Evolutionary conservation across 2,797 vertebrate genomes (phyloP).

Genomic region (Sebastes melanostomus): DNA sequence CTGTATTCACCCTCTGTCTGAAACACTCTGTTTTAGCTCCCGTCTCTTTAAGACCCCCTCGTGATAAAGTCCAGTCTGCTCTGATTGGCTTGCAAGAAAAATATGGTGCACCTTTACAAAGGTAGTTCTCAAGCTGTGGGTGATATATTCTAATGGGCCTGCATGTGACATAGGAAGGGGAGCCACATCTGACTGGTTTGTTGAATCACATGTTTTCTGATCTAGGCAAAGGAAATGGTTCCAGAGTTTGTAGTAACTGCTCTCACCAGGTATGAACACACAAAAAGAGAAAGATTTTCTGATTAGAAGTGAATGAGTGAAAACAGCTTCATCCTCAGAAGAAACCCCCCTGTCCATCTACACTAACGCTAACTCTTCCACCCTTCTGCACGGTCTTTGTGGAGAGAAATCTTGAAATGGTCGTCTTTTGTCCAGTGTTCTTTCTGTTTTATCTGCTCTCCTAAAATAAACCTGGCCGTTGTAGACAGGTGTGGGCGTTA

Average conservation of each 20-base stretch:
- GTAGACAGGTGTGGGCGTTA: slow-evolving; percentile 12
- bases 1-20: too few relatives aligned
- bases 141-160: too few relatives aligned
- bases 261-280: slow-evolving; percentile 1
- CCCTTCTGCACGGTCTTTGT: slow-evolving; percentile 4
- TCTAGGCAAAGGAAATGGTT: not conserved
- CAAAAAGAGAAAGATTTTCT: not conserved
- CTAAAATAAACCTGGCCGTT: slow-evolving; percentile 31
- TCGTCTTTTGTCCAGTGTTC: slow-evolving; percentile 9
- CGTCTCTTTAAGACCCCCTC: too few relatives aligned
- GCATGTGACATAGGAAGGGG: too few relatives aligned
- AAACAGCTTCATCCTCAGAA: slow-evolving; percentile 27
- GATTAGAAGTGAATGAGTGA: not conserved
- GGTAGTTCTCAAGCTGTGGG: too few relatives aligned
- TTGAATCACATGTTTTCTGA: too few relatives aligned
- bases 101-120: too few relatives aligned
- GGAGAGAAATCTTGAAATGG: not conserved
- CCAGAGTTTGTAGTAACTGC: not conserved
- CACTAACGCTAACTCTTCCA: not conserved
- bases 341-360: slow-evolving; percentile 4
- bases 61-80: too few relatives aligned
- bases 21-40: too few relatives aligned
- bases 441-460: not conserved
- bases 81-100: too few relatives aligned
- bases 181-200: too few relatives aligned